These are phyloP conservation scores for Trichechus manatus DNA, from an alignment of 2,113 vertebrate genomes.

Conservation along the genomic window DNA sequence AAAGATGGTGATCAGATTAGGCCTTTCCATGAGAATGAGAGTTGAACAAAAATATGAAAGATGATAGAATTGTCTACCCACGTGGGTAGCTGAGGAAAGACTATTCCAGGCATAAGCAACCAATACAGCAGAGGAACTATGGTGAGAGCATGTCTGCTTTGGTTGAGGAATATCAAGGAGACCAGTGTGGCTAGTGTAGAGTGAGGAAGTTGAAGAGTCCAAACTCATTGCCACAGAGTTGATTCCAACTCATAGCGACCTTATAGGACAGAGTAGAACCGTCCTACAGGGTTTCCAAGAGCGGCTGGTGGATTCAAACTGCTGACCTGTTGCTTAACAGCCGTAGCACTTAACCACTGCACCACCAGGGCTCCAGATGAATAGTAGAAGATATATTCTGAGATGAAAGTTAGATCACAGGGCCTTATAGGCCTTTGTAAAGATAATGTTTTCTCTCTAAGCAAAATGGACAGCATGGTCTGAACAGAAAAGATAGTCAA, in stretches of 20 bases:
- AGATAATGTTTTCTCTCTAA: background rate
- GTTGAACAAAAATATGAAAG: background rate
- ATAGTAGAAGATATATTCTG: background rate
- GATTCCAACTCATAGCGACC: too few relatives aligned
- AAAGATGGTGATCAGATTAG: background rate
- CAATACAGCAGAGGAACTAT: background rate
- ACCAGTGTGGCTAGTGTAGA: background rate
- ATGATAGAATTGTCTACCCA: background rate
- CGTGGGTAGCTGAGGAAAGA: background rate
- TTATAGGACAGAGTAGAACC: too few relatives aligned
- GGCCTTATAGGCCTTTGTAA: background rate
- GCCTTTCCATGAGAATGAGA: background rate
- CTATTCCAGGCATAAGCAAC: background rate
- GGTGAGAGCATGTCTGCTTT: background rate
- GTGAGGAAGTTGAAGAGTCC: background rate
- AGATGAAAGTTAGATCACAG: background rate
- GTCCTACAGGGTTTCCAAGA: too few relatives aligned
- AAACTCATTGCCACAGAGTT: too few relatives aligned
- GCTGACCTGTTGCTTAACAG: too few relatives aligned
- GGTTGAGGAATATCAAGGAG: background rate
- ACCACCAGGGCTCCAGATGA: too few relatives aligned
- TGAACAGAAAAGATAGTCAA: too few relatives aligned
- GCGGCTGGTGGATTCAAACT: too few relatives aligned
- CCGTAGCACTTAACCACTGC: too few relatives aligned
- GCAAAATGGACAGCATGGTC: background rate